These are phyloP conservation scores for Microtus pennsylvanicus DNA, from an alignment of 2,113 vertebrate genomes.

Conservation along the genomic window DNA sequence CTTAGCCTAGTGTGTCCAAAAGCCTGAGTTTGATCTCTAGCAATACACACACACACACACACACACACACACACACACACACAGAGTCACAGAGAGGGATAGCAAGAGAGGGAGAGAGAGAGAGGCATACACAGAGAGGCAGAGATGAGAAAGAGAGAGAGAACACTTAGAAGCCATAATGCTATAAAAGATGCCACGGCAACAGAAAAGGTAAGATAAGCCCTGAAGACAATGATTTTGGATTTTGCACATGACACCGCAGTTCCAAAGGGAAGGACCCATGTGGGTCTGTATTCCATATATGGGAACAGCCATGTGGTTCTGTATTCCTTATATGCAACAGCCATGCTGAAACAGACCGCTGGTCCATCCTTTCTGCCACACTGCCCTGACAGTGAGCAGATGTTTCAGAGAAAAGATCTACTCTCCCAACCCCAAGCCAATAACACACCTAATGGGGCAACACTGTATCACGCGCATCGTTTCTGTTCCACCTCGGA, in stretches of 20 bases:
- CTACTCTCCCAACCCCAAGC: constrained; percentile 59
- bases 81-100: no score
- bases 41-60: not conserved
- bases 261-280: not conserved
- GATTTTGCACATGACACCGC: not conserved
- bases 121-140: not conserved
- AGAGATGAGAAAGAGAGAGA: not conserved
- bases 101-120: not conserved
- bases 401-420: constrained; percentile 63
- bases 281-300: not conserved
- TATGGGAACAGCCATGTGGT: constrained; percentile 26
- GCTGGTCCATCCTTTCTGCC: constrained; percentile 51
- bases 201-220: constrained; percentile 24
- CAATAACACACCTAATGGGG: constrained; percentile 70
- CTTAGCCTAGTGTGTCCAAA: not conserved
- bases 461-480: constrained; percentile 66
- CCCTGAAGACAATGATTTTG: constrained; percentile 32
- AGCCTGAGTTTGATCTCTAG: not conserved
- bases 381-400: constrained; percentile 54
- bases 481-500: constrained; percentile 67
- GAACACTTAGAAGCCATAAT: not conserved
- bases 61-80: no score
- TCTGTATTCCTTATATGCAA: not conserved
- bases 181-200: not conserved
- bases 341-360: constrained; percentile 58